These are phyloP conservation scores for Danaus melanippus DNA, from an alignment of 1,140 invertebrate species.

Conservation along the genomic window DNA sequence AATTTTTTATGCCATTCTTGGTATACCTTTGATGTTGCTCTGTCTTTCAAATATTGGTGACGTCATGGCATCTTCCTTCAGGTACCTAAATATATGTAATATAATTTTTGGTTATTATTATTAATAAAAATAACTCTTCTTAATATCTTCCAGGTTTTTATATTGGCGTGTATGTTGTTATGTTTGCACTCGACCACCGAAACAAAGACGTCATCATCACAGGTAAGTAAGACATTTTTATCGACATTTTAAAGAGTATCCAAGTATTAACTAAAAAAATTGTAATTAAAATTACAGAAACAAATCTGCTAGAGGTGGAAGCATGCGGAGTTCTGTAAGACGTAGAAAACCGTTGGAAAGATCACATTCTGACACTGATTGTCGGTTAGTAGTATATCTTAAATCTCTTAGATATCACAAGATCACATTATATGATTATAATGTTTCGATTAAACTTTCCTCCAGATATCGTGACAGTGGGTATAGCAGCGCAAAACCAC, in stretches of 20 bases:
- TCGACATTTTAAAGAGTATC: background rate
- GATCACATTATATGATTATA: too few relatives aligned
- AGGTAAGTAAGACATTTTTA: constrained; percentile 20
- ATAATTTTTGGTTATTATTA: constrained; percentile 8
- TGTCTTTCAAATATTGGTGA: constrained; percentile 97
- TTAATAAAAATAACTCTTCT: constrained; percentile 1
- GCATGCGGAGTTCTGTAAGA: constrained; percentile 76
- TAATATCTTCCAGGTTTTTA: constrained; percentile 76
- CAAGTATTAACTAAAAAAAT: too few relatives aligned
- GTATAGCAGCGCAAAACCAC: constrained; percentile 39
- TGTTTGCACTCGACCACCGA: constrained; percentile 86
- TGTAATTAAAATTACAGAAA: background rate
- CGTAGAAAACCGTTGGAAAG: constrained; percentile 51
- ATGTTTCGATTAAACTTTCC: background rate
- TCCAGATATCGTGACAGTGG: constrained; percentile 56
- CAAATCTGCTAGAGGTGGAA: constrained; percentile 76
- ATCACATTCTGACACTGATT: constrained; percentile 73
- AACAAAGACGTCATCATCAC: constrained; percentile 69
- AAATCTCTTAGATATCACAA: too few relatives aligned
- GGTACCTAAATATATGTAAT: constrained; percentile 53
- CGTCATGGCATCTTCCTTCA: constrained; percentile 94
- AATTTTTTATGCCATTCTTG: constrained; percentile 95
- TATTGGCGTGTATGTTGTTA: constrained; percentile 94
- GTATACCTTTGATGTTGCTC: constrained; percentile 94
- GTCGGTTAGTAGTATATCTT: constrained; percentile 35